Evolutionary conservation across 2,888 invertebrate genomes (phyloP), one percentile per base, ranked within the genome.

Genomic region (Meteorus cinctellus): DNA sequence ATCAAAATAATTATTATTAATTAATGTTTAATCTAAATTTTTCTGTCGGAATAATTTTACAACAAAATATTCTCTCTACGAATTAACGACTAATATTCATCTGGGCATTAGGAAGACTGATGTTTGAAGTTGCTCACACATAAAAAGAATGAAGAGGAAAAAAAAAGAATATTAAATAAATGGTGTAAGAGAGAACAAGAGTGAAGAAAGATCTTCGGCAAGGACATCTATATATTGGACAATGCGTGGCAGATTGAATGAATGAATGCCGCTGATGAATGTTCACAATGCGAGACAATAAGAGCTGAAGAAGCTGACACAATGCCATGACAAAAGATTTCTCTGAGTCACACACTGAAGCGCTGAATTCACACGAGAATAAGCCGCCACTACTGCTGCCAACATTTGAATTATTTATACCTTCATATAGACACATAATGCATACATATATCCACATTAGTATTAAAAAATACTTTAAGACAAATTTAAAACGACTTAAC

Each of bases 181-280:
- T 62, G 36, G 34, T 48, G 27, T 60, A 75, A 71, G 63, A 27
- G 59, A 70, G 41, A 66, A 59, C 80, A 79, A 78, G 77, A 80
- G 82, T 77, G 76, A 78, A 82, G 12, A 81, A 81, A 76, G 80
- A 84, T 84, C 82, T 87, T 83, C 83, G 84, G 83, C 84, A 83
- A 83, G 83, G 84, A 87, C 86, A 85, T 83, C 82, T 80, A 78
- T 77, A 67, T 70, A 63, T 70, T 84, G 88, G 87, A 89, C 88
- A 89, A 89, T 89, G 84, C 83, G 60, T 79, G 78, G 80, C 82
- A 78, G 74, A 81, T 81, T 79, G 84, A 87, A 88, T 88, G 88
- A 89, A 89, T 88, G 88, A 89, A 88, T 87, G 85, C 36, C 85
- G 84, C 84, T 88, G 89, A 88, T 88, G 89, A 88, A 87, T 88